Evolutionary conservation across 2,113 vertebrate species (phyloP).

Genomic region (Ranitomeya imitator): DNA sequence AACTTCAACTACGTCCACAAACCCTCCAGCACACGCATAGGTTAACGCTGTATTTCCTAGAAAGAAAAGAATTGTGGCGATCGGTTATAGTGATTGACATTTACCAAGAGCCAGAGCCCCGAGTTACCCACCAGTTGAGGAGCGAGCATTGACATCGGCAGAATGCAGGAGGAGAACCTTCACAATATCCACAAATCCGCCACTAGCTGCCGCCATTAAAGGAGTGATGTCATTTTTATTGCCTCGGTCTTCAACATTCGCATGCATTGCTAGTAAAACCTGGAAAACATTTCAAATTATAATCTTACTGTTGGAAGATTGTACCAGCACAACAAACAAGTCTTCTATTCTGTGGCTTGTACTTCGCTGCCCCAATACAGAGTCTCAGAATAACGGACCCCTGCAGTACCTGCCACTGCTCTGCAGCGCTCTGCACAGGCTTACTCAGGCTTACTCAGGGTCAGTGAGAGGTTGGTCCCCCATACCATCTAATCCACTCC

Average conservation of each 20-base stretch:
- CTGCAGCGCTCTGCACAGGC: too few species aligned
- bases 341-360: too few species aligned
- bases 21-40: conserved; percentile 96
- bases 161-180: conserved; percentile 95
- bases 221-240: conserved; percentile 98
- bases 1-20: conserved; percentile 97
- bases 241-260: conserved; percentile 95
- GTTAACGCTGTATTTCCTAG: conserved; percentile 96
- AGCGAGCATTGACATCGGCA: conserved; percentile 96
- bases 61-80: conserved; percentile 54
- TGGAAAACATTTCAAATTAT: conserved; percentile 58
- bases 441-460: too few species aligned
- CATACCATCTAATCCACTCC: too few species aligned
- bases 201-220: conserved; percentile 98
- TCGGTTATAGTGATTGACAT: too few species aligned
- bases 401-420: too few species aligned
- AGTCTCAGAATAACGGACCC: too few species aligned
- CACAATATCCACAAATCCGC: conserved; percentile 96
- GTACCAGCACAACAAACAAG: too few species aligned
- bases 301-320: too few species aligned
- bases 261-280: conserved; percentile 97
- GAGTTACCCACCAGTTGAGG: conserved; percentile 85
- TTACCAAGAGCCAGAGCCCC: too few species aligned
- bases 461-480: too few species aligned
- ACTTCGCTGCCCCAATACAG: too few species aligned